phyloP scores from a whole-genome alignment of 2,113 vertebrate genomes.

The Lathamus discolor region DNA sequence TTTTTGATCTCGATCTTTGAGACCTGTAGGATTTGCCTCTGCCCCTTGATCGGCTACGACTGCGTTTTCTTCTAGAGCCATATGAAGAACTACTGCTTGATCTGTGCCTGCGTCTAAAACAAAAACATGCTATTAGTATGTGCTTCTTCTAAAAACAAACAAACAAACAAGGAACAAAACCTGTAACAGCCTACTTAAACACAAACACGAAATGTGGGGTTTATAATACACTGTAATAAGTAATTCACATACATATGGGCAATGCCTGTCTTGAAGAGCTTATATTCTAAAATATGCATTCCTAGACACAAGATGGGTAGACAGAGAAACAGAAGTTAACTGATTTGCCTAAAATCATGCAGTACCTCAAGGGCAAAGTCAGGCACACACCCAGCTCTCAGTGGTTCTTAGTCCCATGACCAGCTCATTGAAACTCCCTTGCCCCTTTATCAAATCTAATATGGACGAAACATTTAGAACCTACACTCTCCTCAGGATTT shows the following conservation, averaged over 20 bases:
- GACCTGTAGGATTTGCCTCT: slow-evolving; percentile 86
- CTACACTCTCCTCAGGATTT: background rate
- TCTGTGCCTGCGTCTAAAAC: slow-evolving; percentile 83
- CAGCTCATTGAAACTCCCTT: background rate
- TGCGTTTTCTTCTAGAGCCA: slow-evolving; percentile 86
- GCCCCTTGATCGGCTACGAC: slow-evolving; percentile 83
- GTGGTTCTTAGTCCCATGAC: background rate
- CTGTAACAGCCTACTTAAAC: background rate
- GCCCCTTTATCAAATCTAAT: background rate
- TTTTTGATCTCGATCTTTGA: slow-evolving; percentile 86
- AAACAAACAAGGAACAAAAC: background rate
- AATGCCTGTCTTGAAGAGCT: background rate
- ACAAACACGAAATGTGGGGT: background rate
- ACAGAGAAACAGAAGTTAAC: background rate
- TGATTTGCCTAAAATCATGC: background rate
- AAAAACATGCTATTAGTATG: background rate
- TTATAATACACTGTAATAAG: rapidly evolving
- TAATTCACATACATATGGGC: rapidly evolving
- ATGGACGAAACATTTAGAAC: background rate
- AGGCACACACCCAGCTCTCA: background rate
- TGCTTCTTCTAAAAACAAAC: background rate
- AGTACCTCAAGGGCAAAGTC: background rate
- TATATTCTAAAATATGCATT: rapidly evolving
- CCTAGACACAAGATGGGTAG: background rate
- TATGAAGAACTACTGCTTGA: slow-evolving; percentile 95